These are phyloP conservation scores for Amphimallon solstitiale DNA, from an alignment of 2,888 invertebrate genomes.

Conservation along the genomic window DNA sequence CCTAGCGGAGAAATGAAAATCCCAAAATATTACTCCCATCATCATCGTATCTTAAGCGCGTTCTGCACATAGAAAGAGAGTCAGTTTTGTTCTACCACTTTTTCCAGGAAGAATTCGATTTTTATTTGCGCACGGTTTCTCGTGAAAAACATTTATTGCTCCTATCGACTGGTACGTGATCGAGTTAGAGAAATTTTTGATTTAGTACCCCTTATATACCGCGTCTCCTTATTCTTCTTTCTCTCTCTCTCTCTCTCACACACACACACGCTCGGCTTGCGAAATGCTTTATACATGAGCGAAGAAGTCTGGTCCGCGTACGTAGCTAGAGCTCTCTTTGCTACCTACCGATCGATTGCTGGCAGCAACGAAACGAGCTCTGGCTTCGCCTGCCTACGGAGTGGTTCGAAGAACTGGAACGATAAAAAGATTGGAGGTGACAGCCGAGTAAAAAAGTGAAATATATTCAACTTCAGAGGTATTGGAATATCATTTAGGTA, in stretches of 20 bases:
- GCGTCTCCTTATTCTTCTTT: too few species aligned
- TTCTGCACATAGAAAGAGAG: neutral
- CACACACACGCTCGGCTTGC: neutral
- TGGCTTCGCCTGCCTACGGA: neutral
- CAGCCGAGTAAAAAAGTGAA: slow-evolving; percentile 29
- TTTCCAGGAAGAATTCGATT: slow-evolving; percentile 18
- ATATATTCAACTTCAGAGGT: slow-evolving; percentile 18
- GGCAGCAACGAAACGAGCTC: slow-evolving; percentile 24
- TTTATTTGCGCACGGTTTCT: slow-evolving; percentile 19
- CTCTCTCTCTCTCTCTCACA: too few species aligned
- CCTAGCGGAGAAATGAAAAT: slow-evolving; percentile 13
- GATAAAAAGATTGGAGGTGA: slow-evolving; percentile 32
- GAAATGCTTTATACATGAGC: slow-evolving; percentile 30
- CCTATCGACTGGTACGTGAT: slow-evolving; percentile 31
- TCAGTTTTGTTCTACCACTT: slow-evolving; percentile 24
- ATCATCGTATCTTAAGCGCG: neutral
- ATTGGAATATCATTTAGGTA: slow-evolving; percentile 26
- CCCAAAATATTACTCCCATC: slow-evolving; percentile 26
- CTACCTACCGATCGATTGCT: slow-evolving; percentile 26
- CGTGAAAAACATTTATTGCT: slow-evolving; percentile 29
- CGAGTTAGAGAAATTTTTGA: slow-evolving; percentile 31
- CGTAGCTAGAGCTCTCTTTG: too few species aligned
- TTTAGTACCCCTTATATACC: slow-evolving; percentile 20
- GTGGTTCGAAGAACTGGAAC: slow-evolving; percentile 25
- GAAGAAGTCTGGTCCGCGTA: slow-evolving; percentile 6